These are phyloP conservation scores for Oxycera nigricornis DNA, from an alignment of 2,888 invertebrate genomes.

Conservation along the genomic window DNA sequence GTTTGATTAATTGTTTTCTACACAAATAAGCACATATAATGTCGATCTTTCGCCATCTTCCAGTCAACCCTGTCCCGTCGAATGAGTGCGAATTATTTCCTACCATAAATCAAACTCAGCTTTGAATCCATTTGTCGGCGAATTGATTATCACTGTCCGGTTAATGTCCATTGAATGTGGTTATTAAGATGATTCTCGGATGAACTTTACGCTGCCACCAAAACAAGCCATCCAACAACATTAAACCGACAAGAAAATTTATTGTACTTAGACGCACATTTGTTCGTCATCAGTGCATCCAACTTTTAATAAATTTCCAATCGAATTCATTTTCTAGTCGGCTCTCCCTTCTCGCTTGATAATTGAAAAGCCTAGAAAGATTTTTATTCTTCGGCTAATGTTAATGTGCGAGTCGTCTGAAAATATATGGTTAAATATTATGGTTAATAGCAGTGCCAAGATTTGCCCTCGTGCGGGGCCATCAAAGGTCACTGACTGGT, in stretches of 20 bases:
- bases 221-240: neutral
- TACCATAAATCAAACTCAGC: conserved; percentile 30
- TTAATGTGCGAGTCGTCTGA: neutral
- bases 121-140: conserved; percentile 41
- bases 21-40: no score
- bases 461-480: conserved; percentile 10
- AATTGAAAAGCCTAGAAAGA: neutral
- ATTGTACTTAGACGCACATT: neutral
- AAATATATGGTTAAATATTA: neutral
- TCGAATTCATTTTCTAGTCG: no score
- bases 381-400: neutral
- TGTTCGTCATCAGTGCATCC: neutral
- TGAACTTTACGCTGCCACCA: neutral
- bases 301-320: neutral
- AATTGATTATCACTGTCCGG: conserved; percentile 38
- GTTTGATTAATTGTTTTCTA: no score
- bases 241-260: neutral
- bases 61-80: neutral
- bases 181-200: neutral
- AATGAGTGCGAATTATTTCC: conserved; percentile 18
- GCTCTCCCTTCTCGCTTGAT: neutral
- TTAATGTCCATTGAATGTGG: conserved; percentile 24
- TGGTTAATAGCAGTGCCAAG: conserved; percentile 16
- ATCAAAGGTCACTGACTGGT: conserved; percentile 34
- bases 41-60: neutral